These are phyloP conservation scores for Excalfactoria chinensis DNA, from an alignment of 2,113 vertebrate species.

Conservation along the genomic window DNA sequence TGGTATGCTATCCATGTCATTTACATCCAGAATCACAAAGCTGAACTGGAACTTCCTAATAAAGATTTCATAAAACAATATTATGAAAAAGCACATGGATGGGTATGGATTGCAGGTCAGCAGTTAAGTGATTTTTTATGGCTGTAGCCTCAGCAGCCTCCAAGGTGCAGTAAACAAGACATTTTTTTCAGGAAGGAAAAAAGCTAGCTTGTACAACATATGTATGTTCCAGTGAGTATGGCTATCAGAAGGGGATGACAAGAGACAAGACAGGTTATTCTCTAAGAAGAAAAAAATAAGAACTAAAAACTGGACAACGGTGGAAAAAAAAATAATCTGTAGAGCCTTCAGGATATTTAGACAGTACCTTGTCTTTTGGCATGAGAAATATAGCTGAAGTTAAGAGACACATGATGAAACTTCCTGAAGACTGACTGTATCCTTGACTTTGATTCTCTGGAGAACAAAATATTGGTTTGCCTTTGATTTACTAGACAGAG, in stretches of 20 bases:
- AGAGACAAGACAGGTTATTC: neutral
- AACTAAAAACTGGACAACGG: neutral
- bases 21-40: neutral
- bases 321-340: neutral
- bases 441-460: neutral
- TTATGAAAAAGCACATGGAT: neutral
- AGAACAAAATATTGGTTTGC: neutral
- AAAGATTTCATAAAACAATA: neutral
- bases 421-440: neutral
- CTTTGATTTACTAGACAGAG: slow-evolving; percentile 4
- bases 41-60: neutral
- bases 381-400: neutral
- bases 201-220: neutral
- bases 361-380: neutral
- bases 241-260: neutral
- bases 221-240: neutral
- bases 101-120: neutral
- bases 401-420: neutral
- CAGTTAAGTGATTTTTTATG: neutral
- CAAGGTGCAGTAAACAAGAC: neutral
- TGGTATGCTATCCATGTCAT: neutral
- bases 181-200: neutral
- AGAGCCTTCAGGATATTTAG: neutral
- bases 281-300: neutral
- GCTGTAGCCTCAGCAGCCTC: neutral